phyloP scores from a whole-genome alignment of 2,113 vertebrate genomes.

The Pholis gunnellus region DNA sequence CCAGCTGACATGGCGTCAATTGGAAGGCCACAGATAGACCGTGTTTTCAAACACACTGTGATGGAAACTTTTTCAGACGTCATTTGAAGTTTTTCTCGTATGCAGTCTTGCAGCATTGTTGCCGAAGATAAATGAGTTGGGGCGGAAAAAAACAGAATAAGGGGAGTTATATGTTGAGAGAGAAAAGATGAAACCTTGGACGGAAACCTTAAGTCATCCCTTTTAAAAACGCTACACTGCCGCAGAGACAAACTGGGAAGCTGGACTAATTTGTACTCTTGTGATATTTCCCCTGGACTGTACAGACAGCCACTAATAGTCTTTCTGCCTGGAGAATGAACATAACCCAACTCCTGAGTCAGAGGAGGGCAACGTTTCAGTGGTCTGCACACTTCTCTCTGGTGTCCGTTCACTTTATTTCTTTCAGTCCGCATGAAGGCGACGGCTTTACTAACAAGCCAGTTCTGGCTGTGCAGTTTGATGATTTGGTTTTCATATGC shows the following conservation, averaged over 20 bases:
- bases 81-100: slow-evolving; percentile 1
- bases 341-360: slow-evolving; percentile 49
- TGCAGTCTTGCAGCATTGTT: neutral
- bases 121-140: slow-evolving; percentile 26
- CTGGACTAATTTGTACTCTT: slow-evolving; percentile 50
- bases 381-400: slow-evolving; percentile 14
- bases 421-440: slow-evolving; percentile 24
- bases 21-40: neutral
- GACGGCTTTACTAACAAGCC: slow-evolving; percentile 46
- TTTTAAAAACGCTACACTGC: slow-evolving; percentile 25
- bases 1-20: slow-evolving; percentile 4
- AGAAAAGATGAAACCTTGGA: slow-evolving; percentile 1
- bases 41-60: neutral
- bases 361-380: slow-evolving; percentile 27
- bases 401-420: neutral
- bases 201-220: slow-evolving; percentile 8
- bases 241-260: slow-evolving; percentile 13
- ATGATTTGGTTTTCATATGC: slow-evolving; percentile 57
- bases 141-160: slow-evolving; percentile 9
- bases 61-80: neutral
- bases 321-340: slow-evolving; percentile 36
- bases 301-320: slow-evolving; percentile 36
- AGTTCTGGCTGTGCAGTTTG: slow-evolving; percentile 52
- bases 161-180: neutral
- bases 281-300: slow-evolving; percentile 36